Evolutionary conservation across 2,888 invertebrate species (phyloP), one percentile per base, ranked within the genome.

Genomic region (Dyspetes luteomarginatus): DNA sequence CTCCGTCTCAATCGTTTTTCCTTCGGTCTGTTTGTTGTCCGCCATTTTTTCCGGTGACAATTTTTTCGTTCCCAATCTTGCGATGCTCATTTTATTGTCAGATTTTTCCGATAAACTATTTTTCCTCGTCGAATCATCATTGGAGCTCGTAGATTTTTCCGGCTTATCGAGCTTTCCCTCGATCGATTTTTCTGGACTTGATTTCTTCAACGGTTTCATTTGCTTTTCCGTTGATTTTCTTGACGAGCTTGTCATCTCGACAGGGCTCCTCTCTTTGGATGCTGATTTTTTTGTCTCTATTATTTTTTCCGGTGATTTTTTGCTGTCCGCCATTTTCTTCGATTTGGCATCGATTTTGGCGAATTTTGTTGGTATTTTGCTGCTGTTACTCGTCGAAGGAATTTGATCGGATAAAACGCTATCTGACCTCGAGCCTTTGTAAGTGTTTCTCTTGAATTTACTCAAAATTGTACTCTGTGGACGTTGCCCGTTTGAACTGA

Each of bases 391-490:
- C 1, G 85, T 79, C 4, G 87, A 73, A 0, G 86, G 60, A 19
- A 2, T 36, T 60, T 74, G 80, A 24, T 75, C 72, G 19, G 80
- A 56, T 0, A 88, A 64, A 1, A 84, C 78, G 0, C 85, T 79
- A 22, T 91, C 90, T 0, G 85, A 83, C n/a, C 87, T 86, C 3
- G 88, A 85, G 0, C 86, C 85, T 30, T 90, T 93, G 87, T 86
- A 92, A 85, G 88, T 60, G 80, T 86, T 95, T 93, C 65, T 95
- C 94, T 91, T 96, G 94, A 90, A 94, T 94, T 91, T 90, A 45
- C 88, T 88, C 7, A 90, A 71, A 9, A 90, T 86, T 36, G 85
- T 83, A 41, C 80, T 87, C 67, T 86, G 82, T 56, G 86, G 19
- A 22, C 87, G 83, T 1, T 82, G 69, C 0, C 84, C 84, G 5